A percentile compares a stretch with the other conserved stretches of the same genome.
Conservation (phyloP, 2,888 invertebrate species). For the Frankliniella intonsa region DNA sequence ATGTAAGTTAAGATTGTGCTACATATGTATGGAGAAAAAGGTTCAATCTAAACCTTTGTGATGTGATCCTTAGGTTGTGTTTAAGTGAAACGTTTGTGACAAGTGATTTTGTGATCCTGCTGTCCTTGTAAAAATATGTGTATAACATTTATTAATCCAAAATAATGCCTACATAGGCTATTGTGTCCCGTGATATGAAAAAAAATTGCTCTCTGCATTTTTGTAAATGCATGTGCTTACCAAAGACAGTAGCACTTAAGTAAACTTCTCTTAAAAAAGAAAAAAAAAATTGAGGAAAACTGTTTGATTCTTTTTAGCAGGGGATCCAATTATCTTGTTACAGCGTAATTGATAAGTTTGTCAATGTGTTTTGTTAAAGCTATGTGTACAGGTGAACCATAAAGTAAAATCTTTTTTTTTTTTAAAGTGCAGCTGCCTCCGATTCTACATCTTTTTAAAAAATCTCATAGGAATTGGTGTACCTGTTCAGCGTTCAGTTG, state of each 20-base stretch:
- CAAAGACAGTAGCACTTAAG: constrained; percentile 22
- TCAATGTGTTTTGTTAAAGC: constrained; percentile 23
- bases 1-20: constrained; percentile 25
- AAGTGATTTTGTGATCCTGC: constrained; percentile 21
- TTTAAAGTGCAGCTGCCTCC: background rate
- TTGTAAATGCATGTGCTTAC: constrained; percentile 13
- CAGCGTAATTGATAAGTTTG: constrained; percentile 23
- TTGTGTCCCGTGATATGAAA: constrained; percentile 4
- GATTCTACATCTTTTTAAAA: background rate
- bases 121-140: constrained; percentile 17
- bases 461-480: background rate
- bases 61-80: constrained; percentile 26
- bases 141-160: constrained; percentile 18
- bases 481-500: constrained; percentile 12
- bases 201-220: constrained; percentile 4
- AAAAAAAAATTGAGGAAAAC: background rate
- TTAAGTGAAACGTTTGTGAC: constrained; percentile 25
- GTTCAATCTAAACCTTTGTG: constrained; percentile 26
- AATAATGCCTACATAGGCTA: background rate
- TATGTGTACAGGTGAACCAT: background rate
- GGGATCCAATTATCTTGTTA: constrained; percentile 16
- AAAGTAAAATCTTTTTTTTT: background rate
- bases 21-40: background rate
- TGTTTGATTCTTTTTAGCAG: background rate
- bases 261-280: background rate